Conservation (phyloP, 2,797 vertebrate species). For the Gymnopithys bicolor region DNA sequence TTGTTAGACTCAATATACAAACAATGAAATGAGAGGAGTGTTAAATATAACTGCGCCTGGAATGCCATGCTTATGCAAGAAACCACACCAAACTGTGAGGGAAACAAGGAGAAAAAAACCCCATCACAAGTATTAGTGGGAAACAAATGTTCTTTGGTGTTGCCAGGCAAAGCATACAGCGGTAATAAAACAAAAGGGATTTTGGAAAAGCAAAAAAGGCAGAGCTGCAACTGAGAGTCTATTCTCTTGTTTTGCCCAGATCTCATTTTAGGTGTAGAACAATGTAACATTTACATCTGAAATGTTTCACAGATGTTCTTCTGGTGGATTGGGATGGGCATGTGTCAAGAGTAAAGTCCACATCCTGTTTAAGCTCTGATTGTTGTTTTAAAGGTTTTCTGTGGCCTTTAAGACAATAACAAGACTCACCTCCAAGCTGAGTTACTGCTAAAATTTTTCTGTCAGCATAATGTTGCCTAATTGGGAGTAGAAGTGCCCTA, state of each 20-base stretch:
- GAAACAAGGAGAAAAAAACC: background rate
- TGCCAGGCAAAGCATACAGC: background rate
- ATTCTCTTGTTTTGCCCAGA: background rate
- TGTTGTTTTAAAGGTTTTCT: background rate
- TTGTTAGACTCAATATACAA: slow-evolving; percentile 46
- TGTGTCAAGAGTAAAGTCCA: background rate
- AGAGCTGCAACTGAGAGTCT: background rate
- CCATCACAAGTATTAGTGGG: background rate
- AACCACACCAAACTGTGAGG: slow-evolving; percentile 15
- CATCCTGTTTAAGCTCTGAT: background rate
- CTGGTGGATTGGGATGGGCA: background rate
- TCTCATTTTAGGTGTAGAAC: slow-evolving; percentile 25
- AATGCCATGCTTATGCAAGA: slow-evolving; percentile 44
- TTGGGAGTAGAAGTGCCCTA: background rate
- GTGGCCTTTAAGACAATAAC: background rate
- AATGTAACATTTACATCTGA: background rate
- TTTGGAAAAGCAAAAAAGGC: slow-evolving; percentile 7
- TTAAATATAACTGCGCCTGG: slow-evolving; percentile 56
- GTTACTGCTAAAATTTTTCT: background rate
- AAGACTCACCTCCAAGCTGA: background rate
- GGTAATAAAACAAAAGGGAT: background rate
- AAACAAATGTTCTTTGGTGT: background rate
- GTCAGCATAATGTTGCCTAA: background rate
- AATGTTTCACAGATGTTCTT: slow-evolving; percentile 43
- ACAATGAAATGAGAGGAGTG: slow-evolving; percentile 24